Conservation (phyloP, 2,888 invertebrate species). For the Nebria brevicollis region DNA sequence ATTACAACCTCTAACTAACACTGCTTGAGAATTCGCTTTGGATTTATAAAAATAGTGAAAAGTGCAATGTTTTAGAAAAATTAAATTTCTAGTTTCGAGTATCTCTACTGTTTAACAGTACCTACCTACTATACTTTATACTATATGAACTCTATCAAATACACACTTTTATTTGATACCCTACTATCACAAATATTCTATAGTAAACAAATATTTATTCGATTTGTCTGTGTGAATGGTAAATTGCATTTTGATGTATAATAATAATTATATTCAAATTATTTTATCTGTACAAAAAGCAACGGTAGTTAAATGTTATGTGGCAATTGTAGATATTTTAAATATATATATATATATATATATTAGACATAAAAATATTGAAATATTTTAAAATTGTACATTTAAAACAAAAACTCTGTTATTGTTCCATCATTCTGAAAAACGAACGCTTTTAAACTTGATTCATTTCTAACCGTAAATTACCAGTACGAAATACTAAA, state of each 20-base stretch:
- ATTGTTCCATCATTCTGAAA: background rate
- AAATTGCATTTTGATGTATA: constrained; percentile 38
- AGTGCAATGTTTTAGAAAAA: constrained; percentile 40
- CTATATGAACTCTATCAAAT: background rate
- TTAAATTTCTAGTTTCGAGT: constrained; percentile 17
- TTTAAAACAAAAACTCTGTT: background rate
- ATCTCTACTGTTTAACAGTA: constrained; percentile 24
- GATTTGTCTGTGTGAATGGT: constrained; percentile 40
- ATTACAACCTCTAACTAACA: background rate
- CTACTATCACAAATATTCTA: constrained; percentile 21
- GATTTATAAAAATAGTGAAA: constrained; percentile 29
- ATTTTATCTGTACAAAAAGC: constrained; percentile 37
- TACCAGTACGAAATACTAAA: background rate
- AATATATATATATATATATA: constrained; percentile 30
- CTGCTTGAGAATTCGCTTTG: constrained; percentile 17
- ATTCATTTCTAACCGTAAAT: background rate
- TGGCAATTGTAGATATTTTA: constrained; percentile 55
- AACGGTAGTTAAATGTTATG: constrained; percentile 52
- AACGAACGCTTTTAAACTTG: background rate
- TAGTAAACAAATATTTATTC: constrained; percentile 44
- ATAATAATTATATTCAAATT: constrained; percentile 27
- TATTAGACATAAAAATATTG: background rate
- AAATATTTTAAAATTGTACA: background rate
- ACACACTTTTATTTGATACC: constrained; percentile 12
- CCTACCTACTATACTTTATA: background rate